These are phyloP conservation scores for Regulus satrapa DNA, from an alignment of 2,113 vertebrate species.

Conservation along the genomic window DNA sequence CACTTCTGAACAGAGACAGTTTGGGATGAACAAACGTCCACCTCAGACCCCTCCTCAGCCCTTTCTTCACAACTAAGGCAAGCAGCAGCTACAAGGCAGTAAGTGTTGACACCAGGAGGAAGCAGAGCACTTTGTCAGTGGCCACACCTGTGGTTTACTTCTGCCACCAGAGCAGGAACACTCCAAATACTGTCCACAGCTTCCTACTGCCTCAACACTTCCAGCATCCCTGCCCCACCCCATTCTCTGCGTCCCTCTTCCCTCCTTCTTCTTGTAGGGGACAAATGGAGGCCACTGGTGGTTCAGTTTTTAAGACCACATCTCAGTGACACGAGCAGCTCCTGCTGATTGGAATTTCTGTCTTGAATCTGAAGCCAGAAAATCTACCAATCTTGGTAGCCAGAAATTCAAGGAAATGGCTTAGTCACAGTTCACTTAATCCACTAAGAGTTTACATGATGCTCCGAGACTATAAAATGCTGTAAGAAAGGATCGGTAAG, in stretches of 20 bases:
- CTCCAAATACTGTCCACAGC: background rate
- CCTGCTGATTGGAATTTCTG: background rate
- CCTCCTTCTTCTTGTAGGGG: background rate
- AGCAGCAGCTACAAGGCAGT: background rate
- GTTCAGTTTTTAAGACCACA: background rate
- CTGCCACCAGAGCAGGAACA: background rate
- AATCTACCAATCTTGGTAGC: too few relatives aligned
- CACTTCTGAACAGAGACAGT: background rate
- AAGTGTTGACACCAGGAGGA: background rate
- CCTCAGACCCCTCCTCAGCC: background rate
- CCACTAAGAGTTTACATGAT: background rate
- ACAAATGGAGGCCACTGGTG: background rate
- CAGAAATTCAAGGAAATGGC: constrained; percentile 30
- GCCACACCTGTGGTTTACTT: background rate
- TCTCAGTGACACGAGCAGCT: background rate
- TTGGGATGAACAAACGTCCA: background rate
- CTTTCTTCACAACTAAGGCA: background rate
- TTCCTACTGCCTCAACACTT: background rate
- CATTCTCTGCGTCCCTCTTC: background rate
- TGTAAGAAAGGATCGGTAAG: background rate
- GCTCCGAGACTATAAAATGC: background rate
- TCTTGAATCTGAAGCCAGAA: constrained; percentile 20
- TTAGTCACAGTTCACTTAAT: constrained; percentile 35
- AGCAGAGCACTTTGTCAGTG: background rate
- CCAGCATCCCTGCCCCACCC: background rate